phyloP scores from a whole-genome alignment of 64 coral and sea anemone genomes.

The Stichodactyla mertensii region DNA sequence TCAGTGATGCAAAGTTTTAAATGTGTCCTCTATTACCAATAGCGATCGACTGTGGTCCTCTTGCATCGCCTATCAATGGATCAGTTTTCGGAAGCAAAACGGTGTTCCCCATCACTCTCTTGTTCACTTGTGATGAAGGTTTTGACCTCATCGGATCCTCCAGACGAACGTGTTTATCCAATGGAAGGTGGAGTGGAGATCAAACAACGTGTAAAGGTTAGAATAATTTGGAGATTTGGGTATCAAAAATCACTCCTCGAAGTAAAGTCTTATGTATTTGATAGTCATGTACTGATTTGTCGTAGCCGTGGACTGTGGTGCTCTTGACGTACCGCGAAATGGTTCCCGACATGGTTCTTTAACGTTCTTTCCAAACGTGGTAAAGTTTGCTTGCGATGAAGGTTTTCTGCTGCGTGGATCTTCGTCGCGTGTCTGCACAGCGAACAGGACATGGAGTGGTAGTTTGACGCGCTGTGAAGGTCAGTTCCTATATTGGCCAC shows the following conservation, averaged over 20 bases:
- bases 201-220: slow-evolving; percentile 39
- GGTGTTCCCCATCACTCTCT: slow-evolving; percentile 21
- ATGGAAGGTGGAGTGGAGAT: slow-evolving; percentile 51
- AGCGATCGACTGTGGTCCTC: slow-evolving; percentile 61
- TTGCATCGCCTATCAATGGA: slow-evolving; percentile 25
- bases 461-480: background rate
- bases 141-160: slow-evolving; percentile 37
- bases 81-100: slow-evolving; percentile 23
- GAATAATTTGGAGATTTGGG: background rate
- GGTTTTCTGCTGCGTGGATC: slow-evolving; percentile 25
- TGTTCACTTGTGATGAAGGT: slow-evolving; percentile 35
- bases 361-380: slow-evolving; percentile 12
- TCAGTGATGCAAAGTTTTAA: too few species aligned
- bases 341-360: slow-evolving; percentile 18
- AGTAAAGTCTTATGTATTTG: too few species aligned
- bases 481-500: background rate
- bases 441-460: slow-evolving; percentile 32
- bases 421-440: background rate
- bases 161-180: slow-evolving; percentile 28
- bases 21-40: background rate
- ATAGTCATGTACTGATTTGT: background rate
- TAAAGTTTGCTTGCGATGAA: background rate
- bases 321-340: slow-evolving; percentile 28
- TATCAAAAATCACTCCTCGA: too few species aligned
- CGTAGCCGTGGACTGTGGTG: slow-evolving; percentile 50